A percentile compares a stretch with the other conserved stretches of the same genome.
These are phyloP conservation scores for Gymnoscopelus braueri DNA, from an alignment of 2,797 vertebrate species.

Conservation along the genomic window DNA sequence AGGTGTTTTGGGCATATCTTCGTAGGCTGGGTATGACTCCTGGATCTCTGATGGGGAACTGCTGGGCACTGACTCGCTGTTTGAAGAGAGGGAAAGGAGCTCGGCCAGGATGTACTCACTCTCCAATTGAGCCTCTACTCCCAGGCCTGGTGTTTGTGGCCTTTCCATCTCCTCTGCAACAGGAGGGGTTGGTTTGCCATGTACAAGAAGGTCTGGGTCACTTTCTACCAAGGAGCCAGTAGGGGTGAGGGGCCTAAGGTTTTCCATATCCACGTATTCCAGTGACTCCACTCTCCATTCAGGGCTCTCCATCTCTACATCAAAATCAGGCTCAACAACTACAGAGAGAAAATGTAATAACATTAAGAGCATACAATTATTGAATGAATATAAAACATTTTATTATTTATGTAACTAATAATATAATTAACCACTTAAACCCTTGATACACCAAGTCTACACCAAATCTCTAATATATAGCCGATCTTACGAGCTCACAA, in stretches of 20 bases:
- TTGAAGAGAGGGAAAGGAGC: conserved; percentile 64
- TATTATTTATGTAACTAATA: no score
- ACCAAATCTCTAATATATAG: no score
- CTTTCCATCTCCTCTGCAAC: conserved; percentile 79
- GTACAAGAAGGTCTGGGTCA: conserved; percentile 75
- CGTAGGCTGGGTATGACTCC: conserved; percentile 73
- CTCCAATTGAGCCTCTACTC: conserved; percentile 71
- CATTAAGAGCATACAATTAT: neutral
- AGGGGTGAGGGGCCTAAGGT: conserved; percentile 79
- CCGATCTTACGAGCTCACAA: no score
- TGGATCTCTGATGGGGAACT: conserved; percentile 45
- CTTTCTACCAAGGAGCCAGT: conserved; percentile 79
- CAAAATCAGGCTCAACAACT: conserved; percentile 55
- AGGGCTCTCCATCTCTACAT: conserved; percentile 69
- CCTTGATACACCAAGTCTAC: no score
- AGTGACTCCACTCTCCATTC: conserved; percentile 65
- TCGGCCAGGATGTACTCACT: conserved; percentile 71
- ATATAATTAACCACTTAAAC: no score
- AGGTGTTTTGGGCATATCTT: conserved; percentile 89
- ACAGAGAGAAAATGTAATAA: conserved; percentile 25
- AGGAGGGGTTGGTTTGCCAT: conserved; percentile 72
- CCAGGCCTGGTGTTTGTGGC: conserved; percentile 86
- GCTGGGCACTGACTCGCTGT: conserved; percentile 46
- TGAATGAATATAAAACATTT: neutral
- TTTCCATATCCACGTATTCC: conserved; percentile 32